These are phyloP conservation scores for Nesoenas mayeri DNA, from an alignment of 2,113 vertebrate genomes.

Conservation along the genomic window DNA sequence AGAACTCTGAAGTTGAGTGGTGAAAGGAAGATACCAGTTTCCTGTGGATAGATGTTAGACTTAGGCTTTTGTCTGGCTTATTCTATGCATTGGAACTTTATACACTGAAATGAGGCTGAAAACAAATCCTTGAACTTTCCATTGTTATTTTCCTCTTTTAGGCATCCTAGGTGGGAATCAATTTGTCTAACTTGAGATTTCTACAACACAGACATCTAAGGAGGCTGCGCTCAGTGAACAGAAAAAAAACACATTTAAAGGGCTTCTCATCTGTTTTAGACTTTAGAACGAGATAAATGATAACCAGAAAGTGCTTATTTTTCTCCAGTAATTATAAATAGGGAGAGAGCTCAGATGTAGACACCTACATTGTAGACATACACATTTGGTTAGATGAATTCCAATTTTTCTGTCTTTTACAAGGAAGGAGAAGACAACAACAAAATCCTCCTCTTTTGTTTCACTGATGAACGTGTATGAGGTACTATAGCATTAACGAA, in stretches of 20 bases:
- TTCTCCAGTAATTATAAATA: not conserved
- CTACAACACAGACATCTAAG: not conserved
- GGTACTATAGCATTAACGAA: not conserved
- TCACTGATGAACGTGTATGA: not conserved
- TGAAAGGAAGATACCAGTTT: not conserved
- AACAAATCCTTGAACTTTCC: not conserved
- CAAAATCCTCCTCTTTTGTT: not conserved
- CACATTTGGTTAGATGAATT: not conserved
- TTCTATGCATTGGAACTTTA: not conserved
- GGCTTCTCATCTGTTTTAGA: not conserved
- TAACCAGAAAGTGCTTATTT: not conserved
- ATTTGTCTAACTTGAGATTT: not conserved
- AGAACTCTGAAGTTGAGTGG: not conserved
- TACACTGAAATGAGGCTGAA: not conserved
- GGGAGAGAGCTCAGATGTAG: not conserved
- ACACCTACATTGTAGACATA: not conserved
- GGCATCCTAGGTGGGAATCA: not conserved
- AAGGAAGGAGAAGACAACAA: not conserved
- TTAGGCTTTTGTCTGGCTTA: not conserved
- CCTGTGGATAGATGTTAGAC: not conserved
- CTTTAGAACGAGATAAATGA: not conserved
- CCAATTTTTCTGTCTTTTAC: not conserved
- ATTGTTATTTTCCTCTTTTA: not conserved
- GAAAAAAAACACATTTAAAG: fast-evolving
- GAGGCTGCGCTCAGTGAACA: not conserved